Evolutionary conservation across 1,140 invertebrate species (phyloP), one percentile per base, ranked within the genome.

Genomic region (Mamestra configurata): DNA sequence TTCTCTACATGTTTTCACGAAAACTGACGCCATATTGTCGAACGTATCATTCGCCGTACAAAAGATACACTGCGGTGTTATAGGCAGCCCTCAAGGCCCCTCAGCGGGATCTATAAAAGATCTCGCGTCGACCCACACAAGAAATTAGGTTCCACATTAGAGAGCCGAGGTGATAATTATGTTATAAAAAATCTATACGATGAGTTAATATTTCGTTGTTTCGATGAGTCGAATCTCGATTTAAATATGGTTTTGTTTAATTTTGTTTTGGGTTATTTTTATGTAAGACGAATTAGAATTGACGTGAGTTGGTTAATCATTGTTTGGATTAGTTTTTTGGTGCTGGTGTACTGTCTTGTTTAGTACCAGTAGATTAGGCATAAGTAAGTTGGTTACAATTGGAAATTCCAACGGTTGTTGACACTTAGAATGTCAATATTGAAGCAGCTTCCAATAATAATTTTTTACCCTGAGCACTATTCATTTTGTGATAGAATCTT

Each of bases 81-180:
- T 10, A 82, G 51, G 64, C 43, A 35, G 31, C 70, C 79, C 53
- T 77, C 27, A 71, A 84, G 79, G 22, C 77, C 51, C 68, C 79
- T 80, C 84, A 88, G 84, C 86, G 85, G 84, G 80, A 81, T 68
- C 90, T 86, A 94, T 93, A 94, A 94, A 94, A 92, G 88, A 87
- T 83, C 85, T 87, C 83, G 80, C 83, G 78, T 84, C 88, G 85
- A 90, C 91, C 92, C 91, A 93, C 90, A 89, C 90, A 90, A 91
- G 91, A 91, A 92, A 93, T 94, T 94, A 92, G 89, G 90, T 89
- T 90, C 86, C 88, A 87, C 89, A 94, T 94, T 93, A 92, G 92
- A 92, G 86, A 88, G 89, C 80, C 82, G 86, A 94, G 92, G 93
- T 94, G 93, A 93, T 94, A 94, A 94, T 94, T 93, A 94, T 81